phyloP scores from a whole-genome alignment of 2,888 invertebrate species.

The Melanargia galathea region DNA sequence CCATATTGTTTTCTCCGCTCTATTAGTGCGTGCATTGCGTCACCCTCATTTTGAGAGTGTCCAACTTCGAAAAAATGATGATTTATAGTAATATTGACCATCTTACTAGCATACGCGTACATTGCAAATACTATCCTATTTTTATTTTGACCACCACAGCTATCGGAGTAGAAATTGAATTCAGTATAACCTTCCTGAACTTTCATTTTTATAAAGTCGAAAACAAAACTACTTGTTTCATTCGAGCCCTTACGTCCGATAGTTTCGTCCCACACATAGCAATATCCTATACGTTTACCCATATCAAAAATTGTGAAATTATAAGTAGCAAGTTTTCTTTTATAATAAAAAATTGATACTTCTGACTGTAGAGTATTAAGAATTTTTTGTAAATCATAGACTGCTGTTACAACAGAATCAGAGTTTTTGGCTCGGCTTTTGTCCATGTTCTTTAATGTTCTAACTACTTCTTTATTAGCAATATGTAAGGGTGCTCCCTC shows the following conservation, averaged over 20 bases:
- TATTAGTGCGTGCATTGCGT: constrained; percentile 32
- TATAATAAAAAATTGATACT: no score
- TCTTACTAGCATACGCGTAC: constrained; percentile 28
- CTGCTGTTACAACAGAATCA: no score
- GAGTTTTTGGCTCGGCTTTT: no score
- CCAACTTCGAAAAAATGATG: constrained; percentile 36
- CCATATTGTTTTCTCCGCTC: no score
- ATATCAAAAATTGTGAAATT: no score
- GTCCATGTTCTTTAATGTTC: no score
- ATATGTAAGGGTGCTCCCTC: no score
- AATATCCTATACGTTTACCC: constrained; percentile 10
- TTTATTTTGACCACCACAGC: constrained; percentile 34
- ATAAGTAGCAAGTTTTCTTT: no score
- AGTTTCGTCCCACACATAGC: constrained; percentile 31
- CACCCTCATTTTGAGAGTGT: constrained; percentile 37
- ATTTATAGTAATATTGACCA: constrained; percentile 30
- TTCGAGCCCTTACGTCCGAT: constrained; percentile 28
- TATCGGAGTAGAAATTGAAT: constrained; percentile 33
- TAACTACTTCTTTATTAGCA: no score
- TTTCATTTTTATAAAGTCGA: constrained; percentile 23
- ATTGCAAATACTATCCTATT: constrained; percentile 34
- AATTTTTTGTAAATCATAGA: no score
- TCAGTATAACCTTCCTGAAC: constrained; percentile 26
- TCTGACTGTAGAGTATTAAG: no score
- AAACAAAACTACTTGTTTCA: constrained; percentile 32